Evolutionary conservation across 2,888 invertebrate genomes (phyloP).

Genomic region (Noctua janthina): DNA sequence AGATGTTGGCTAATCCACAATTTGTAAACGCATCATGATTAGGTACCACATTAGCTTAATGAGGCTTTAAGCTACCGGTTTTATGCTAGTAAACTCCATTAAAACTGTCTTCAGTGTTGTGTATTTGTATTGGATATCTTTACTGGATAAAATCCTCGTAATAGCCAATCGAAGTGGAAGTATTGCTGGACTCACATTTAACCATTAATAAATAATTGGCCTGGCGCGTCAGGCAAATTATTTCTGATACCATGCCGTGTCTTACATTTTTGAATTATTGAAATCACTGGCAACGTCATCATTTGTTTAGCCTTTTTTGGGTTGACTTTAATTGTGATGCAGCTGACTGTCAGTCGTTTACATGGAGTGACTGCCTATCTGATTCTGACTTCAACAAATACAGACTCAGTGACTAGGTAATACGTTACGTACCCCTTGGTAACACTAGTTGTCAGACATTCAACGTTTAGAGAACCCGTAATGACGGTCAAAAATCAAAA

Average conservation of each 20-base stretch:
- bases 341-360: background rate
- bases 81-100: slow-evolving; percentile 46
- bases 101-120: slow-evolving; percentile 3
- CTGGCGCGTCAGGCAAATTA: background rate
- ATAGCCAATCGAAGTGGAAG: background rate
- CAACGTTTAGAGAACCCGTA: no score
- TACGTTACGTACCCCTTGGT: no score
- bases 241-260: background rate
- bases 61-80: slow-evolving; percentile 47
- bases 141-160: background rate
- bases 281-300: background rate
- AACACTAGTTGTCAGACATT: no score
- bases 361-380: no score
- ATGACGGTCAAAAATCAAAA: background rate
- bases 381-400: no score
- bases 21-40: slow-evolving; percentile 44
- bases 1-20: slow-evolving; percentile 18
- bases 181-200: background rate
- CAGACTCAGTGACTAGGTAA: no score
- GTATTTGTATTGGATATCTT: slow-evolving; percentile 29
- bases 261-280: background rate
- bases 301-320: no score
- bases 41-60: slow-evolving; percentile 49
- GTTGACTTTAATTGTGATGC: background rate
- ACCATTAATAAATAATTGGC: background rate